Conservation (phyloP, 2,113 vertebrate genomes). For the Smithornis capensis region DNA sequence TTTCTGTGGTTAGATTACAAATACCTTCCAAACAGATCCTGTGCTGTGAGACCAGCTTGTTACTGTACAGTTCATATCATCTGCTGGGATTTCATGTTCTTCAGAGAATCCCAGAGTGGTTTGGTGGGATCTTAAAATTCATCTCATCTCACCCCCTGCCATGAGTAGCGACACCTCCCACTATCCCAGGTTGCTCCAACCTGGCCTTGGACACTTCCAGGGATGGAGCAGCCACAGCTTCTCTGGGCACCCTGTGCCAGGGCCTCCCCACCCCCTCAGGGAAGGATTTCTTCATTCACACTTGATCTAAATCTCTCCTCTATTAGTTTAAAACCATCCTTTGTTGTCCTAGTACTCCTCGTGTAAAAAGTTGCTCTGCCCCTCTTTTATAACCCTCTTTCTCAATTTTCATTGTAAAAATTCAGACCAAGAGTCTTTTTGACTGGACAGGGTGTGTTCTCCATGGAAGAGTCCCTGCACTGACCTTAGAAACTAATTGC, state of each 20-base stretch:
- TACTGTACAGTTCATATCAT: not conserved
- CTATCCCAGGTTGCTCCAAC: accelerated
- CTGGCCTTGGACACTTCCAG: not conserved
- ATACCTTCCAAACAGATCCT: not conserved
- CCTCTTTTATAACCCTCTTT: not conserved
- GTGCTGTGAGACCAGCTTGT: not conserved
- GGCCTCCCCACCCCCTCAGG: not conserved
- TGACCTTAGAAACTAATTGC: not conserved
- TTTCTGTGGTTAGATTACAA: not conserved
- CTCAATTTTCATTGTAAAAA: not conserved
- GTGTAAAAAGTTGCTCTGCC: not conserved
- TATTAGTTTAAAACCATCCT: not conserved
- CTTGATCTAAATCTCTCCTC: not conserved
- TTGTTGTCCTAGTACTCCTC: not conserved
- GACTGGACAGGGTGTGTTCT: not conserved
- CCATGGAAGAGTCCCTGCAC: not conserved
- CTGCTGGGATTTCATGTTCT: not conserved
- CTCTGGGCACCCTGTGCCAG: not conserved
- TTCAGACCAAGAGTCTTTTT: not conserved
- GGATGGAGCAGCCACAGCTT: not conserved
- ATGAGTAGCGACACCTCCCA: not conserved
- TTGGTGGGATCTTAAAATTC: not conserved
- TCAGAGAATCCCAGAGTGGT: not conserved
- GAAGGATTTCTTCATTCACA: not conserved
- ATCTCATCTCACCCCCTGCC: not conserved